phyloP scores from a whole-genome alignment of 2,888 invertebrate genomes.

The Lepidonotus clava region DNA sequence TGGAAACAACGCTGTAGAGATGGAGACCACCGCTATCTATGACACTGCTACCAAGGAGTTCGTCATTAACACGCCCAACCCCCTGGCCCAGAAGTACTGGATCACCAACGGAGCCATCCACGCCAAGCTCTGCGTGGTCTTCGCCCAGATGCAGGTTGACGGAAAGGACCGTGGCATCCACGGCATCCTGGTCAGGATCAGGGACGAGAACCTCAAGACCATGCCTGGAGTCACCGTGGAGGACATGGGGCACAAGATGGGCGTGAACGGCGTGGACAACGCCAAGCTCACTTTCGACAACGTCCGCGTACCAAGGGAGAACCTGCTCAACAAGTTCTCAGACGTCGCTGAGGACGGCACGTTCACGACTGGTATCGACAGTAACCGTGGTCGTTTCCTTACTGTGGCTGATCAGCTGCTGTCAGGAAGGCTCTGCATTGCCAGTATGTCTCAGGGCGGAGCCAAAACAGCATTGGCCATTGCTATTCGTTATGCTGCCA shows the following conservation, averaged over 20 bases:
- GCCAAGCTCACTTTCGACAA: conserved; percentile 65
- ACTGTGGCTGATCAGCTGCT: conserved; percentile 66
- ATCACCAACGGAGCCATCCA: conserved; percentile 68
- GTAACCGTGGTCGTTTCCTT: conserved; percentile 62
- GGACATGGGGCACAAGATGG: conserved; percentile 67
- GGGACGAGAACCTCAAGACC: conserved; percentile 62
- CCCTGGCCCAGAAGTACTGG: conserved; percentile 67
- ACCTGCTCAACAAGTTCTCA: conserved; percentile 64
- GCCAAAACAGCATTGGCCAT: conserved; percentile 64
- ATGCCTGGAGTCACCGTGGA: conserved; percentile 64
- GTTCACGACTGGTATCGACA: conserved; percentile 62
- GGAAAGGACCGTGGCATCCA: conserved; percentile 60
- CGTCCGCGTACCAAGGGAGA: conserved; percentile 63
- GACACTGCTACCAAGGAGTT: conserved; percentile 64
- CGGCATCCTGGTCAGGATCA: conserved; percentile 63
- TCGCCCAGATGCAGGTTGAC: conserved; percentile 61
- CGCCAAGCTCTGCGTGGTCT: conserved; percentile 66
- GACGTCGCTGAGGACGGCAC: conserved; percentile 61
- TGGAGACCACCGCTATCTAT: conserved; percentile 66
- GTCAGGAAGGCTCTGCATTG: conserved; percentile 65
- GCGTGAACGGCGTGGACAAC: conserved; percentile 67
- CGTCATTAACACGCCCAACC: conserved; percentile 63
- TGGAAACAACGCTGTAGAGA: conserved; percentile 67
- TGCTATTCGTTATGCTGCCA: conserved; percentile 65
- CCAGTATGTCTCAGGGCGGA: conserved; percentile 63